These are phyloP conservation scores for Melipona bicolor DNA, from an alignment of 2,888 invertebrate species.

Conservation along the genomic window DNA sequence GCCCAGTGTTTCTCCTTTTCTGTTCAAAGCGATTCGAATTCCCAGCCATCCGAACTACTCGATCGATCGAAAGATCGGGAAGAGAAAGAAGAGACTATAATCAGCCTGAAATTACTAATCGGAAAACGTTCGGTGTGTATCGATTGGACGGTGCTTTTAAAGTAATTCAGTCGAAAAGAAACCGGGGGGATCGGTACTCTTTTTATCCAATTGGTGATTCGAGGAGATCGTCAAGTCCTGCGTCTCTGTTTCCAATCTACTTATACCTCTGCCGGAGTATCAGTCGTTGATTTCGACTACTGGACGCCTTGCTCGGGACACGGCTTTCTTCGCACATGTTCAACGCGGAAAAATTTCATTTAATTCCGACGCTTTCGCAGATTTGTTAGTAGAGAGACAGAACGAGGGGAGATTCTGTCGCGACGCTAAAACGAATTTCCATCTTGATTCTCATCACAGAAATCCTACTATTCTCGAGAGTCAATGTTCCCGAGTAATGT, in stretches of 20 bases:
- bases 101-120: conserved; percentile 17
- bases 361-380: conserved; percentile 8
- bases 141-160: conserved; percentile 30
- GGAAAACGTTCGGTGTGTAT: conserved; percentile 26
- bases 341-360: conserved; percentile 4
- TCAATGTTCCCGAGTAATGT: not conserved
- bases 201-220: conserved; percentile 58
- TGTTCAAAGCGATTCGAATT: too few relatives aligned
- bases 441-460: not conserved
- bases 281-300: conserved; percentile 1
- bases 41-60: too few relatives aligned
- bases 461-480: conserved; percentile 1
- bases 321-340: conserved; percentile 2
- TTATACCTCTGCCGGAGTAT: not conserved
- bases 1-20: too few relatives aligned
- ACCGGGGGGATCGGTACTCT: conserved; percentile 18
- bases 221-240: conserved; percentile 62
- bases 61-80: not conserved
- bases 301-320: conserved; percentile 5
- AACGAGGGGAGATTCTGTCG: not conserved
- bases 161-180: conserved; percentile 35
- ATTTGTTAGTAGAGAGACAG: not conserved
- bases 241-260: conserved; percentile 2
- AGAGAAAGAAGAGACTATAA: not conserved
- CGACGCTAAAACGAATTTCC: not conserved